Evolutionary conservation across 23 tunicate genomes (phyloP).

Genomic region (Styela clava): DNA sequence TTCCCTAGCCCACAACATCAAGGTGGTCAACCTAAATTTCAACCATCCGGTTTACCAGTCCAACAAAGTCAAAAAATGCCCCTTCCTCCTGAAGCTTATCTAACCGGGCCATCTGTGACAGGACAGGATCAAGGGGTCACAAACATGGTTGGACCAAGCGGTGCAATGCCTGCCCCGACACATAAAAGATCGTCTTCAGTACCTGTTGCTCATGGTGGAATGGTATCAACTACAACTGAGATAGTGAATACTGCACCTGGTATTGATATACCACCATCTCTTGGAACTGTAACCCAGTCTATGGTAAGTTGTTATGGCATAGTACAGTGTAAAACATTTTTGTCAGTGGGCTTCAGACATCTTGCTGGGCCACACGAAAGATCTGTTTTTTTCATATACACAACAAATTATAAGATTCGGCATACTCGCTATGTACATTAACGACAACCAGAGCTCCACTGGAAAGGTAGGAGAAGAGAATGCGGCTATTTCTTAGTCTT

Average conservation of each 20-base stretch:
- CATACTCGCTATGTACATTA: too few species aligned
- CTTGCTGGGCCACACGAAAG: too few species aligned
- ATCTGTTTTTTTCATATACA: too few species aligned
- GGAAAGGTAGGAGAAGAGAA: too few species aligned
- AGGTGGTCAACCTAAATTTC: background rate
- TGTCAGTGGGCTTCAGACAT: too few species aligned
- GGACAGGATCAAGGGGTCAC: background rate
- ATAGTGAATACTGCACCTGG: too few species aligned
- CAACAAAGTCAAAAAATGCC: background rate
- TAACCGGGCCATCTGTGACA: background rate
- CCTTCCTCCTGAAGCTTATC: background rate
- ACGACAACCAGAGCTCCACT: too few species aligned
- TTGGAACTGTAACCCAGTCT: background rate
- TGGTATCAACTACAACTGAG: background rate
- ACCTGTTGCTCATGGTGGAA: background rate
- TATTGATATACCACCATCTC: background rate
- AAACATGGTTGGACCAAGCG: background rate
- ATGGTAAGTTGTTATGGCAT: background rate
- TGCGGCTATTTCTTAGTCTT: too few species aligned
- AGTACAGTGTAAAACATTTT: too few species aligned
- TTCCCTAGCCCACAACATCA: background rate
- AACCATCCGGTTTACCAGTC: background rate
- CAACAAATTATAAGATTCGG: too few species aligned
- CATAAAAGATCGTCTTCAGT: slow-evolving; percentile 23
- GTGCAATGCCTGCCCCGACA: background rate